These are phyloP conservation scores for Mustelus asterias DNA, from an alignment of 2,113 vertebrate species.

Conservation along the genomic window DNA sequence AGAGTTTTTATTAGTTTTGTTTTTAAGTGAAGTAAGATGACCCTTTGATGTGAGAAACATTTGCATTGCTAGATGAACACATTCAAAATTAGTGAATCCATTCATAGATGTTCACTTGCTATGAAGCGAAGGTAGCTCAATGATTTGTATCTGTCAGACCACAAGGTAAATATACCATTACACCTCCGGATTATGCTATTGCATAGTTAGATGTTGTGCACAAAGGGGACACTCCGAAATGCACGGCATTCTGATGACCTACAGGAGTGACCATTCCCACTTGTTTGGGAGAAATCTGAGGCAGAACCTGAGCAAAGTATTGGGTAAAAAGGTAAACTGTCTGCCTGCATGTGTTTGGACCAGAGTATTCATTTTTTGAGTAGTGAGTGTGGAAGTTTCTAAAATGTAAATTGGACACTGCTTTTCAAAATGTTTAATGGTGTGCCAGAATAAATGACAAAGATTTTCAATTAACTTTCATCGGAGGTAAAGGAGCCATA, in stretches of 20 bases:
- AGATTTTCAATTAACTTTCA: not conserved
- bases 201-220: not conserved
- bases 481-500: not conserved
- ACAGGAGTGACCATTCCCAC: not conserved
- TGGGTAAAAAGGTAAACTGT: not conserved
- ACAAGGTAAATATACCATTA: not conserved
- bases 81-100: not conserved
- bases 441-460: not conserved
- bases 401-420: not conserved
- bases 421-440: not conserved
- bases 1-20: not conserved
- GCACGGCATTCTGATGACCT: not conserved
- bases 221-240: not conserved
- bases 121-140: not conserved
- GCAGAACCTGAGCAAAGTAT: not conserved
- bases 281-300: not conserved
- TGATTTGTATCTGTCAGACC: not conserved
- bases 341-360: not conserved
- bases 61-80: not conserved
- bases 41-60: not conserved
- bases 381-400: not conserved
- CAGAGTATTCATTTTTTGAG: not conserved
- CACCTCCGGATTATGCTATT: not conserved
- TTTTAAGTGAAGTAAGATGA: not conserved
- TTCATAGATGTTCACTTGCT: not conserved